These are phyloP conservation scores for Oppia nitens DNA, from an alignment of 1,140 invertebrate genomes.

Conservation along the genomic window DNA sequence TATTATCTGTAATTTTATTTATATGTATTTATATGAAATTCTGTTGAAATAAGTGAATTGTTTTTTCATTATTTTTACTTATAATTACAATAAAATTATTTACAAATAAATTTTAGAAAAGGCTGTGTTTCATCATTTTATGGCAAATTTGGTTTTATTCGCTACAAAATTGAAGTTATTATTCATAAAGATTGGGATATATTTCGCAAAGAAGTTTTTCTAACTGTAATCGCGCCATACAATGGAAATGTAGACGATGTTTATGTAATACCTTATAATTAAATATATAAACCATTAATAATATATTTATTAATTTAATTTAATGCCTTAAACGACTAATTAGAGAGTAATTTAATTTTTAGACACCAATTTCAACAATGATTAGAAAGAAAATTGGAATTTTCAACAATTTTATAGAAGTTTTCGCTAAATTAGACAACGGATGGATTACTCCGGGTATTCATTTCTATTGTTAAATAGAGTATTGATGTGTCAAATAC, in stretches of 20 bases:
- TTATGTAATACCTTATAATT: no score
- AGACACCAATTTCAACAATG: background rate
- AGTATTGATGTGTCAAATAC: no score
- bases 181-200: background rate
- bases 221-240: background rate
- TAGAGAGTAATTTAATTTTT: background rate
- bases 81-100: no score
- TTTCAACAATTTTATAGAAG: background rate
- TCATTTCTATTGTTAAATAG: background rate
- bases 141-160: background rate
- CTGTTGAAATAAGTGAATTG: no score
- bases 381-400: background rate
- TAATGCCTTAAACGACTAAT: no score
- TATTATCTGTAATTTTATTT: no score
- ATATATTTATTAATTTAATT: no score
- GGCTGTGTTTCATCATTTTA: background rate
- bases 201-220: background rate
- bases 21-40: no score
- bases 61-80: no score
- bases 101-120: background rate
- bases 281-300: no score
- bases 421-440: background rate
- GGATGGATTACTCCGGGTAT: background rate
- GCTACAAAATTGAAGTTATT: background rate
- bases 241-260: background rate